Evolutionary conservation across 2,113 vertebrate species (phyloP).

Genomic region (Marcusenius ussheri): DNA sequence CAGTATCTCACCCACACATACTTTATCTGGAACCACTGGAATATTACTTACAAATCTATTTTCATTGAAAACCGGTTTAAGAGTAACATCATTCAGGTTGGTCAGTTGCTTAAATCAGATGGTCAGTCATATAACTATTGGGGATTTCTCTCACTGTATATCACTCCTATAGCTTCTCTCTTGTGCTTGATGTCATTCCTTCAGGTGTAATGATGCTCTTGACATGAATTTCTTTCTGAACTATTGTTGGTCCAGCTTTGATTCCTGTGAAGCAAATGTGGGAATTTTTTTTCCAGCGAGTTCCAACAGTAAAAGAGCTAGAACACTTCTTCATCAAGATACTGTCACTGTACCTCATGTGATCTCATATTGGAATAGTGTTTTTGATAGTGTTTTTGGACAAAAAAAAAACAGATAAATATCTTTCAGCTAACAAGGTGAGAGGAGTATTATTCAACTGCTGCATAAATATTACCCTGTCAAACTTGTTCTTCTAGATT

Average conservation of each 20-base stretch:
- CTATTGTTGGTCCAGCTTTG: not conserved
- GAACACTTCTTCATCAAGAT: not conserved
- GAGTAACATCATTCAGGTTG: not conserved
- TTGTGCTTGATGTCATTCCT: not conserved
- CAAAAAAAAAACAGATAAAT: not conserved
- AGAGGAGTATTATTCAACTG: not conserved
- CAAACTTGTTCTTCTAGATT: not conserved
- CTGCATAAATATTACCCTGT: not conserved
- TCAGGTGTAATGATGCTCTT: not conserved
- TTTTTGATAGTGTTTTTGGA: not conserved
- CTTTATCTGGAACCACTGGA: not conserved
- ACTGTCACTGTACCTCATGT: constrained; percentile 4
- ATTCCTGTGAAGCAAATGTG: not conserved
- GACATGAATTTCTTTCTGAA: not conserved
- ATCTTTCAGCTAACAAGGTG: not conserved
- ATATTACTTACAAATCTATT: too few species aligned
- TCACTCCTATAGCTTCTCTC: not conserved
- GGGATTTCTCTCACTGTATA: not conserved
- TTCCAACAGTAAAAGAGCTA: not conserved
- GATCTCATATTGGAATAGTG: not conserved
- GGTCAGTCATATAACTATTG: not conserved
- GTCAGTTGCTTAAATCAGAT: not conserved
- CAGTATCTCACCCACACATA: constrained; percentile 4
- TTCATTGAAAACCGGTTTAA: not conserved
- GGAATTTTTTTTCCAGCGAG: too few species aligned